These are phyloP conservation scores for Phengaris arion DNA, from an alignment of 2,888 invertebrate genomes.

Conservation along the genomic window DNA sequence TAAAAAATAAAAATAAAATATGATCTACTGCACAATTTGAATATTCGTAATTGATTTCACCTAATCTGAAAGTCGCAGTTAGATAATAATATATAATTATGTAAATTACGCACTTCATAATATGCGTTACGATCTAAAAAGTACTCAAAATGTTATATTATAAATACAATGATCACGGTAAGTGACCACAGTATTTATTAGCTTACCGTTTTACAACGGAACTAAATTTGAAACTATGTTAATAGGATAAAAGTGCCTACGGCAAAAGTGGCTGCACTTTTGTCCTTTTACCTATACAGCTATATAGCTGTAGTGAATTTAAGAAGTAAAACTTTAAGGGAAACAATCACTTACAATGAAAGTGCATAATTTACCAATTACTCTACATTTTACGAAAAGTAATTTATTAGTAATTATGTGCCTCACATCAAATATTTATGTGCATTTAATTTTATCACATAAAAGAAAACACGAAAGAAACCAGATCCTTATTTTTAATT, in stretches of 20 bases:
- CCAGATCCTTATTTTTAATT: too few species aligned
- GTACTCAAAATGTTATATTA: slow-evolving; percentile 2
- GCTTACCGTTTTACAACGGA: slow-evolving; percentile 21
- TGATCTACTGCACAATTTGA: too few species aligned
- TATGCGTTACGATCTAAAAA: slow-evolving; percentile 24
- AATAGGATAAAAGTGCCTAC: not conserved
- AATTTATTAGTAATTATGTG: too few species aligned
- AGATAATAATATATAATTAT: slow-evolving; percentile 7
- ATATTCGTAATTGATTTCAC: too few species aligned
- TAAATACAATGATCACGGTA: slow-evolving; percentile 23
- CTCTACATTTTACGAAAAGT: too few species aligned
- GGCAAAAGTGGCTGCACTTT: not conserved
- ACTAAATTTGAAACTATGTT: not conserved
- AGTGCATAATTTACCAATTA: too few species aligned
- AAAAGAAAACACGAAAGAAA: too few species aligned
- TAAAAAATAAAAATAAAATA: too few species aligned
- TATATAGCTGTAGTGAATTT: not conserved
- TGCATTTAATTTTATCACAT: too few species aligned
- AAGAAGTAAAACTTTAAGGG: too few species aligned
- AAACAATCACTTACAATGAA: too few species aligned
- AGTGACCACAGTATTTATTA: slow-evolving; percentile 1
- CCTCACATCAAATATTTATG: too few species aligned
- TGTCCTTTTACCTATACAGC: not conserved
- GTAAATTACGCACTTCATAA: slow-evolving; percentile 3
- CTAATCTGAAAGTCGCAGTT: not conserved